phyloP scores from a whole-genome alignment of 1,140 invertebrate genomes.

The Mya arenaria region DNA sequence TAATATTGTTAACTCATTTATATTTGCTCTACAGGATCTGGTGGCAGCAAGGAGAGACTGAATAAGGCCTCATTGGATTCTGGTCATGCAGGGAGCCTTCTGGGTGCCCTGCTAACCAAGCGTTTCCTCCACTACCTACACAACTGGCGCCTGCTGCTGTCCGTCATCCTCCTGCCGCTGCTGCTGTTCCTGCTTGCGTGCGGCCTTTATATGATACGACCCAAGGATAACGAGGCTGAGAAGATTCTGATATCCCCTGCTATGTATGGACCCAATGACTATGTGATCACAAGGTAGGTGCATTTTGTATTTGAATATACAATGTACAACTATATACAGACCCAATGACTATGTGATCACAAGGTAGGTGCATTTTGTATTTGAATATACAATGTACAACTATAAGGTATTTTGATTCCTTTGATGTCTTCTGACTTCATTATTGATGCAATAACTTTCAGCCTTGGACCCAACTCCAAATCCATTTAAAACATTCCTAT shows the following conservation, averaged over 20 bases:
- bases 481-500: too few relatives aligned
- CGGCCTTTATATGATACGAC: conserved; percentile 69
- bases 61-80: conserved; percentile 13
- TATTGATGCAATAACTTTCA: too few relatives aligned
- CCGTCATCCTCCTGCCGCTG: conserved; percentile 73
- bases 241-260: conserved; percentile 72
- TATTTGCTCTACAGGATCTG: neutral
- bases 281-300: conserved; percentile 73
- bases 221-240: conserved; percentile 61
- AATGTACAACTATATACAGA: conserved; percentile 77
- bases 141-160: conserved; percentile 73
- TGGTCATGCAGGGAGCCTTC: conserved; percentile 64
- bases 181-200: conserved; percentile 70
- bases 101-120: conserved; percentile 71
- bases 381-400: too few relatives aligned
- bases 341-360: conserved; percentile 69
- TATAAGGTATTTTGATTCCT: too few relatives aligned
- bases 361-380: too few relatives aligned
- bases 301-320: too few relatives aligned
- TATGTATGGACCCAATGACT: conserved; percentile 76
- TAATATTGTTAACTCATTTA: neutral
- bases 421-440: too few relatives aligned
- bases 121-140: conserved; percentile 77
- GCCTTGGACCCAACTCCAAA: too few relatives aligned
- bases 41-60: neutral